These are phyloP conservation scores for Bicyclus anynana DNA, from an alignment of 1,140 invertebrate genomes.

Conservation along the genomic window DNA sequence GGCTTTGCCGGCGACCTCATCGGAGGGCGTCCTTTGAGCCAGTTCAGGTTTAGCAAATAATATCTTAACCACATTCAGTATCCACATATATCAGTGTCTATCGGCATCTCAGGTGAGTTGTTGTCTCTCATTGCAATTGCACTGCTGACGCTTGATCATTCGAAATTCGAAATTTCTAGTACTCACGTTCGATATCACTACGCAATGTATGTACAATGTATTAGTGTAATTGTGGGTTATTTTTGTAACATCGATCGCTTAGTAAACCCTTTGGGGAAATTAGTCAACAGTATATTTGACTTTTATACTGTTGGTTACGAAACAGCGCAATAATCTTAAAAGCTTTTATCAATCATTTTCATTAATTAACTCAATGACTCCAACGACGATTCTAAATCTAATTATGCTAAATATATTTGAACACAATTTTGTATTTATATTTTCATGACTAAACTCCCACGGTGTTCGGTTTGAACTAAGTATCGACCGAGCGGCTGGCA, in stretches of 20 bases:
- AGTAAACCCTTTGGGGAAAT: background rate
- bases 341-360: background rate
- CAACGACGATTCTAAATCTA: background rate
- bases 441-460: background rate
- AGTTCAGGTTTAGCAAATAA: constrained; percentile 28
- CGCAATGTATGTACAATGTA: constrained; percentile 21
- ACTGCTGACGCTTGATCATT: constrained; percentile 20
- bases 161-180: constrained; percentile 43
- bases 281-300: background rate
- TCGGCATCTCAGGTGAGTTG: constrained; percentile 52
- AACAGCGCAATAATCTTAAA: background rate
- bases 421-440: background rate
- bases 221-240: constrained; percentile 19
- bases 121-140: constrained; percentile 11
- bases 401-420: background rate
- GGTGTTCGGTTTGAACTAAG: background rate
- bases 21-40: constrained; percentile 48
- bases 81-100: constrained; percentile 35
- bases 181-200: constrained; percentile 44
- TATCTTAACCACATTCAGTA: constrained; percentile 30
- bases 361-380: background rate
- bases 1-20: constrained; percentile 56
- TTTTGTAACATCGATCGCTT: constrained; percentile 22
- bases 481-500: constrained; percentile 3
- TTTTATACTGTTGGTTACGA: background rate